Percentiles rank a stretch among this genome's conserved stretches.
These are phyloP conservation scores for Poeciliopsis occidentalis DNA, from an alignment of 2,113 vertebrate species.

Conservation along the genomic window DNA sequence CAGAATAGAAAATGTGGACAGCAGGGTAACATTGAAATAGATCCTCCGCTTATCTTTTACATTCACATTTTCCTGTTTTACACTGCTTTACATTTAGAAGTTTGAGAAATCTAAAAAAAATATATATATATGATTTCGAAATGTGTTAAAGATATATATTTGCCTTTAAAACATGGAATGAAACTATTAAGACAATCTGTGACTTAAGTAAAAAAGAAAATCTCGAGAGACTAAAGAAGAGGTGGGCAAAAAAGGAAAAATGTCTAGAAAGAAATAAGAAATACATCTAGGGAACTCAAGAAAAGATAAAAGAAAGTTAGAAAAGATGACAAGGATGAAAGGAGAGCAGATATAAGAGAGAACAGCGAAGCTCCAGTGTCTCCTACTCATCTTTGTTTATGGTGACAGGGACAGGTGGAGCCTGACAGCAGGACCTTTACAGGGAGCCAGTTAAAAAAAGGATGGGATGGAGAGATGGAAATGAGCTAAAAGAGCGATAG, in stretches of 20 bases:
- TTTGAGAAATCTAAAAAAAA: conserved; percentile 15
- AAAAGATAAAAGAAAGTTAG: conserved; percentile 36
- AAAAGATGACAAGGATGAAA: conserved; percentile 32
- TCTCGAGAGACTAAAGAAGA: background rate
- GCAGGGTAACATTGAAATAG: conserved; percentile 21
- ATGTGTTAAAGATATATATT: background rate
- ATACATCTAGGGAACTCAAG: conserved; percentile 19
- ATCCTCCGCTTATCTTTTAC: conserved; percentile 5
- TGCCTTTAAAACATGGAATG: background rate
- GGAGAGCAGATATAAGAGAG: conserved; percentile 45
- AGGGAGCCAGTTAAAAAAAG: conserved; percentile 69
- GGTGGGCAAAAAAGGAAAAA: conserved; percentile 22
- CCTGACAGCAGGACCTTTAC: conserved; percentile 79
- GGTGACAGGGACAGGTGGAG: conserved; percentile 76
- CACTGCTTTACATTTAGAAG: background rate
- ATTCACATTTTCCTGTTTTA: conserved; percentile 5
- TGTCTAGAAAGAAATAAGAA: background rate
- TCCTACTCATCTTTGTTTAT: conserved; percentile 75
- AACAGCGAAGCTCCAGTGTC: conserved; percentile 57
- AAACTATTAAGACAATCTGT: conserved; percentile 3
- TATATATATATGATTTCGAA: background rate
- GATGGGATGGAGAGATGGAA: conserved; percentile 66
- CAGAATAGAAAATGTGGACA: conserved; percentile 56
- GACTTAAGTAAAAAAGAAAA: conserved; percentile 4
- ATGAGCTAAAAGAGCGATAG: conserved; percentile 63